Conservation (phyloP, 2,113 vertebrate genomes). For the Aix galericulata region DNA sequence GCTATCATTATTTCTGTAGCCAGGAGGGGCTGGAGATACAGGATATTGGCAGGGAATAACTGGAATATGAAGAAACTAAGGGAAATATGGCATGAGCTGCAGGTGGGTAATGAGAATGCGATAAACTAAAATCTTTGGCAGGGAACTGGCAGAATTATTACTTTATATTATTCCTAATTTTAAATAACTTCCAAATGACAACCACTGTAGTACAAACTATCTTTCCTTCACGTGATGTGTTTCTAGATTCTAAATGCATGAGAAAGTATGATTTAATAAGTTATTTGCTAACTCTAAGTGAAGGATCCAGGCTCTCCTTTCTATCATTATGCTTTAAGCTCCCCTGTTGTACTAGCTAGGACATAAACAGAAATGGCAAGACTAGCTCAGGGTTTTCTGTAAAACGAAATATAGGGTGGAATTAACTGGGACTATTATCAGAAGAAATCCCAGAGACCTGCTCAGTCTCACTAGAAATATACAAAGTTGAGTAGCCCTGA, state of each 20-base stretch:
- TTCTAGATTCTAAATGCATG: neutral
- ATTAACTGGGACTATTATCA: neutral
- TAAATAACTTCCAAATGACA: slow-evolving; percentile 5
- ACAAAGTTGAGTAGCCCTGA: neutral
- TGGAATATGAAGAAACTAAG: neutral
- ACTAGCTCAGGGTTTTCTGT: neutral
- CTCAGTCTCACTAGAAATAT: neutral
- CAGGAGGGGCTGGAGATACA: neutral
- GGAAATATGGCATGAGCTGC: neutral
- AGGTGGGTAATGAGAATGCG: neutral
- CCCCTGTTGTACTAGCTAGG: neutral
- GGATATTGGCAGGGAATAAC: neutral
- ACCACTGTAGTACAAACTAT: neutral
- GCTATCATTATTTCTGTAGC: neutral
- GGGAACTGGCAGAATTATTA: neutral
- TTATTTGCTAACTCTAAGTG: neutral
- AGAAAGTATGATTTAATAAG: neutral
- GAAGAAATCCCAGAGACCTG: neutral
- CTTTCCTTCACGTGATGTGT: neutral
- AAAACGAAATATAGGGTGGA: neutral
- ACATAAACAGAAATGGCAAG: neutral
- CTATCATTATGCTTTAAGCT: neutral
- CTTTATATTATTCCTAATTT: neutral
- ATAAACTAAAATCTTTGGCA: slow-evolving; percentile 21
- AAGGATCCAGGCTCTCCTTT: neutral